These are phyloP conservation scores for Lasioglossum baleicum DNA, from an alignment of 1,140 invertebrate species.

Conservation along the genomic window DNA sequence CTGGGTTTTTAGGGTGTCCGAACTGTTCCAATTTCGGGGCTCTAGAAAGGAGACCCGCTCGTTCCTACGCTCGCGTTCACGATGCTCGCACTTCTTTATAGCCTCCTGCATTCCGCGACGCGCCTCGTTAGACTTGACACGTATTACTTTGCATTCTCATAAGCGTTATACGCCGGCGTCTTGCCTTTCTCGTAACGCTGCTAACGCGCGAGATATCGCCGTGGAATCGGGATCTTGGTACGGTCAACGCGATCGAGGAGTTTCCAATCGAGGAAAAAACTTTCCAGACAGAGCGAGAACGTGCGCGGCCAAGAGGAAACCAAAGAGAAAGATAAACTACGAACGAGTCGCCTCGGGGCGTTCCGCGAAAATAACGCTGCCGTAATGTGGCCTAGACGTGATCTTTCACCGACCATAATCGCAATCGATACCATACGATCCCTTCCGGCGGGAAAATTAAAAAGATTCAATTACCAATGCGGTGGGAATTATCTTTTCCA, in stretches of 20 bases:
- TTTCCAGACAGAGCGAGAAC: not conserved
- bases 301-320: not conserved
- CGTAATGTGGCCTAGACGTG: not conserved
- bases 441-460: no score
- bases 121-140: constrained; percentile 75
- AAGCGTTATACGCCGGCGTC: constrained; percentile 29
- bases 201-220: constrained; percentile 23
- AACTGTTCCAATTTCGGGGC: no score
- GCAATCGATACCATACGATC: no score
- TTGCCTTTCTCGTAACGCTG: constrained; percentile 32
- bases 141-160: constrained; percentile 74
- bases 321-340: not conserved
- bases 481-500: no score
- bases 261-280: constrained; percentile 19
- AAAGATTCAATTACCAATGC: no score
- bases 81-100: constrained; percentile 56
- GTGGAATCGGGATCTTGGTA: constrained; percentile 9
- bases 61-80: constrained; percentile 5
- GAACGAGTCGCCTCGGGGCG: not conserved
- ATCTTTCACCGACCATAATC: no score
- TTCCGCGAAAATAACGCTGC: not conserved
- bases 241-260: constrained; percentile 11
- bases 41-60: not conserved
- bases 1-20: no score
- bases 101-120: constrained; percentile 72